These are phyloP conservation scores for Neodontobutis hainanensis DNA, from an alignment of 2,113 vertebrate genomes.

Conservation along the genomic window DNA sequence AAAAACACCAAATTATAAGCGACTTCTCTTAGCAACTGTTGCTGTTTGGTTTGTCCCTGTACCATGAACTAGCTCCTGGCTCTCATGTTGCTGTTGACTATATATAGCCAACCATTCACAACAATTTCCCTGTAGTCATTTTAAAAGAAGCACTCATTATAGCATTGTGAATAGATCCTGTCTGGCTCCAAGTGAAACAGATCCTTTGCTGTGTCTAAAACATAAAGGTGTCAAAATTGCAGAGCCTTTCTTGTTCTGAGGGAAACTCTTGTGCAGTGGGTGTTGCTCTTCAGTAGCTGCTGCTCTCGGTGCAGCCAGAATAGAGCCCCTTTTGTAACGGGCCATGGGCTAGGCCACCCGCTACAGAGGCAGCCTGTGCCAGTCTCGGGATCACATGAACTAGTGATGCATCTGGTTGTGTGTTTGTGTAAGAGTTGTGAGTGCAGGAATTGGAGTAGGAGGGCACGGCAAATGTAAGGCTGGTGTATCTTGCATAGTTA, in stretches of 20 bases:
- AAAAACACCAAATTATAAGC: conserved; percentile 4
- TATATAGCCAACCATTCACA: conserved; percentile 60
- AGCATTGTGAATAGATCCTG: conserved; percentile 20
- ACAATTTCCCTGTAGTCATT: conserved; percentile 40
- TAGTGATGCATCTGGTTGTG: conserved; percentile 52
- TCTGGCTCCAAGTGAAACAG: conserved; percentile 33
- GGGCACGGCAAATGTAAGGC: conserved; percentile 51
- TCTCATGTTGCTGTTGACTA: conserved; percentile 60
- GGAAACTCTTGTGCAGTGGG: conserved; percentile 39
- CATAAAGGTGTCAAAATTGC: conserved; percentile 60
- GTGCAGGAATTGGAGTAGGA: conserved; percentile 13
- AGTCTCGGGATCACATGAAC: conserved; percentile 71
- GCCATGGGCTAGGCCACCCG: conserved; percentile 48
- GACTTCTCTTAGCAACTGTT: conserved; percentile 63
- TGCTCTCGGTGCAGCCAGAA: conserved; percentile 58
- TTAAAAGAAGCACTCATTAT: conserved; percentile 41
- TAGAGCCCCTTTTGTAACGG: conserved; percentile 73
- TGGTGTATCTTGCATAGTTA: conserved; percentile 7
- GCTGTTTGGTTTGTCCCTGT: conserved; percentile 59
- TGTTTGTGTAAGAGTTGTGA: conserved; percentile 39
- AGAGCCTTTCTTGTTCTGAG: conserved; percentile 45
- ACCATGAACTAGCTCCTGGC: conserved; percentile 33
- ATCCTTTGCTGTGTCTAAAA: conserved; percentile 33
- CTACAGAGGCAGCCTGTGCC: conserved; percentile 78
- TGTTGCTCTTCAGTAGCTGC: conserved; percentile 47